These are phyloP conservation scores for Benitochromis conjunctus DNA, from an alignment of 2,113 vertebrate species.

Conservation along the genomic window DNA sequence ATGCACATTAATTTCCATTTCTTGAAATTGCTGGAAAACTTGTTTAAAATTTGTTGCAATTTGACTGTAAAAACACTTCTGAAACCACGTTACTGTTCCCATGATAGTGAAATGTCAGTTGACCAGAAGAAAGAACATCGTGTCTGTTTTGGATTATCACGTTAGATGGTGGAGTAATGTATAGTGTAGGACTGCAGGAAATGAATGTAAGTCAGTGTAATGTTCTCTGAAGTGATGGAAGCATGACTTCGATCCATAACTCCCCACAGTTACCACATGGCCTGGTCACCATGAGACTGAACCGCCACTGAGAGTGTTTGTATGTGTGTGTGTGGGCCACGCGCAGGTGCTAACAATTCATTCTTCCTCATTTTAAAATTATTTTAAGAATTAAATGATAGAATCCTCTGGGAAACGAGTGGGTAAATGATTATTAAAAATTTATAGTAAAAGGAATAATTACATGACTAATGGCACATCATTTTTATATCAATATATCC, in stretches of 20 bases:
- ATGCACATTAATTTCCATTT: not conserved
- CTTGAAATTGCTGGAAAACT: not conserved
- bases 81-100: not conserved
- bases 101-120: not conserved
- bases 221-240: not conserved
- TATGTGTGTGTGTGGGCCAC: not conserved
- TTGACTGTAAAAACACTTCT: not conserved
- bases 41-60: not conserved
- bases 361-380: not conserved
- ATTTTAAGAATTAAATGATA: not conserved
- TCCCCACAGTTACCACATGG: conserved; percentile 57
- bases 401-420: not conserved
- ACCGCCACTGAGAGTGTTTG: conserved; percentile 33
- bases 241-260: conserved; percentile 20
- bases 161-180: not conserved
- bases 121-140: not conserved
- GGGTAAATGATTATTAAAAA: not conserved
- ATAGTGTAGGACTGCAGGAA: not conserved
- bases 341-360: not conserved
- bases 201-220: not conserved
- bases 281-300: conserved; percentile 43
- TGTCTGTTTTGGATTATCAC: not conserved
- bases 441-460: not conserved
- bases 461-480: not conserved
- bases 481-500: not conserved